These are phyloP conservation scores for Vulpes vulpes DNA, from an alignment of 2,113 vertebrate species.

Conservation along the genomic window DNA sequence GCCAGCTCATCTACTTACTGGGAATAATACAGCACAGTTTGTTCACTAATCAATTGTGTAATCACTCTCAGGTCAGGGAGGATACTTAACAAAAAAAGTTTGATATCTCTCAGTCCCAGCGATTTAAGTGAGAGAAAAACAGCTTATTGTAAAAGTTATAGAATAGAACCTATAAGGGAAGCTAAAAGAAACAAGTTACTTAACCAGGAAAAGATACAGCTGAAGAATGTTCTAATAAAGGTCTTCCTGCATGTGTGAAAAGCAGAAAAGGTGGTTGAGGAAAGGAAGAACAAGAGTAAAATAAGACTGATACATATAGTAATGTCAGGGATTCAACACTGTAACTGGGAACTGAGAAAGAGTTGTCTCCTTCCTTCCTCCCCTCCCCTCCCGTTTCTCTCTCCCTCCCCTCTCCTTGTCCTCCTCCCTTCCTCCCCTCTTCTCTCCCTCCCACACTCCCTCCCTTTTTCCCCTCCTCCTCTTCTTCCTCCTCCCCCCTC, in stretches of 20 bases:
- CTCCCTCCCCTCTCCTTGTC: background rate
- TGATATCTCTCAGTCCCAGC: background rate
- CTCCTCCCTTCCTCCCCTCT: background rate
- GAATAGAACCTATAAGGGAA: slow-evolving; percentile 20
- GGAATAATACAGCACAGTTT: slow-evolving; percentile 24
- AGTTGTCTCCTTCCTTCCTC: background rate
- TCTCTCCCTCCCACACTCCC: background rate
- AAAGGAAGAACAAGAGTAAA: slow-evolving; percentile 29
- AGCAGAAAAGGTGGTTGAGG: background rate
- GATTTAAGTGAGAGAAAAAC: slow-evolving; percentile 23
- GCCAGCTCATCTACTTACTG: background rate
- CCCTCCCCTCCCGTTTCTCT: background rate
- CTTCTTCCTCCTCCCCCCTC: background rate
- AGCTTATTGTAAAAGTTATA: slow-evolving; percentile 30
- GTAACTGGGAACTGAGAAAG: background rate
- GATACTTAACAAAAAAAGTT: background rate
- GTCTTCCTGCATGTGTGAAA: background rate
- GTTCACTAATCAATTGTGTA: background rate
- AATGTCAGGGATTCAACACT: background rate
- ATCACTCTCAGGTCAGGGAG: background rate
- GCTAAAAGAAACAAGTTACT: slow-evolving; percentile 3
- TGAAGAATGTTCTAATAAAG: slow-evolving; percentile 11
- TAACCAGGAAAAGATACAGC: background rate
- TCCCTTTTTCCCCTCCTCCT: background rate
- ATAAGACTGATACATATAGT: background rate